A percentile compares a stretch with the other conserved stretches of the same genome.
Evolutionary conservation across 2,888 invertebrate species (phyloP).

Genomic region (Tenthredo notha): DNA sequence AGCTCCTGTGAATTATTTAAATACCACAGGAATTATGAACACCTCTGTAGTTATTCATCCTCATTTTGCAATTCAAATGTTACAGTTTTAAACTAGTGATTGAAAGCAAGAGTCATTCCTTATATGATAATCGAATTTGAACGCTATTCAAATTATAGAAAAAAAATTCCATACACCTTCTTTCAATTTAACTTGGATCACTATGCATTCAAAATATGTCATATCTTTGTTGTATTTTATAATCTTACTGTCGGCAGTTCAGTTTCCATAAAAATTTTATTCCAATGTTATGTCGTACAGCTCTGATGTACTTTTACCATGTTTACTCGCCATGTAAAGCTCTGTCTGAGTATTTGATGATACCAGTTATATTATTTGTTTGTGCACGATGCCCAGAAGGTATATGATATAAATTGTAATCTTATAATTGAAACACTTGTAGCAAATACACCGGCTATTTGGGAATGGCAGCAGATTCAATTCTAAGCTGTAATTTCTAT

Average conservation of each 20-base stretch:
- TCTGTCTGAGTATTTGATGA: constrained; percentile 59
- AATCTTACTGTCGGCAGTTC: background rate
- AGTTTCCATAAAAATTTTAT: background rate
- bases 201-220: background rate
- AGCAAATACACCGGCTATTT: background rate
- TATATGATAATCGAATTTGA: background rate
- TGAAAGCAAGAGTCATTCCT: background rate
- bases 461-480: background rate
- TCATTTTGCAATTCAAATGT: constrained; percentile 50
- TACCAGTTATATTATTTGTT: constrained; percentile 15
- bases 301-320: background rate
- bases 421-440: constrained; percentile 9
- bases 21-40: background rate
- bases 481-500: background rate
- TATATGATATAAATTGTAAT: background rate
- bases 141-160: background rate
- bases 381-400: constrained; percentile 9
- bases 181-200: background rate
- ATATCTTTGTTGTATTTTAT: background rate
- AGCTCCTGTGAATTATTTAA: constrained; percentile 11
- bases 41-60: background rate
- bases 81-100: constrained; percentile 73
- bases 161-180: background rate
- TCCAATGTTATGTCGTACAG: background rate
- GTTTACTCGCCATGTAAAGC: background rate